A percentile compares a stretch with the other conserved stretches of the same genome.
phyloP scores from a whole-genome alignment of 2,888 invertebrate species.

The Margaritifera margaritifera region DNA sequence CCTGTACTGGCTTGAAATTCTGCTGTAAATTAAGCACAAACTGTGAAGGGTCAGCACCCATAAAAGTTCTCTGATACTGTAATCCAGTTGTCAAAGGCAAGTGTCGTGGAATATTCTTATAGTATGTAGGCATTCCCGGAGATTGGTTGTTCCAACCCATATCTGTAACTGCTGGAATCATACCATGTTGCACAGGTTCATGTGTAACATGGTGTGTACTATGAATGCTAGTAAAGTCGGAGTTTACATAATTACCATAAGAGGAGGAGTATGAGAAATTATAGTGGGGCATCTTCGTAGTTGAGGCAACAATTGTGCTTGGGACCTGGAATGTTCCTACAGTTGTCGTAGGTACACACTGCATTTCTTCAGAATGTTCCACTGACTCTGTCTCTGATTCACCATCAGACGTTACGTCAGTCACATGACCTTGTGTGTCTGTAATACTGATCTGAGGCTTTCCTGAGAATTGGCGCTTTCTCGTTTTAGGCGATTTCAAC shows the following conservation, averaged over 20 bases:
- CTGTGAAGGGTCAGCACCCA: neutral
- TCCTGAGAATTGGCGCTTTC: constrained; percentile 46
- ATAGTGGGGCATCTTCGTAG: constrained; percentile 17
- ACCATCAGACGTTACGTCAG: constrained; percentile 55
- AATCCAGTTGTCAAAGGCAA: neutral
- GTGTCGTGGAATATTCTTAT: constrained; percentile 10
- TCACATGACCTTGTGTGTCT: constrained; percentile 84
- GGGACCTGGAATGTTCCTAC: constrained; percentile 25
- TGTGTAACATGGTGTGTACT: constrained; percentile 23
- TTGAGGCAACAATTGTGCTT: constrained; percentile 13
- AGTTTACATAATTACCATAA: constrained; percentile 43
- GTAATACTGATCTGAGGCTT: constrained; percentile 93
- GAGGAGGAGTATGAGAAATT: constrained; percentile 25
- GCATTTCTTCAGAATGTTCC: constrained; percentile 18
- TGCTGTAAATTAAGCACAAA: constrained; percentile 15
- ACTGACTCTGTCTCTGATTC: constrained; percentile 44
- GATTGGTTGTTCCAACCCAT: constrained; percentile 35
- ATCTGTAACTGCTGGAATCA: constrained; percentile 29
- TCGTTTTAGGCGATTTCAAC: constrained; percentile 11
- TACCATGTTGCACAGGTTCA: constrained; percentile 13
- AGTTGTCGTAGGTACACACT: constrained; percentile 9
- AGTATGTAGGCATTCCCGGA: constrained; percentile 29
- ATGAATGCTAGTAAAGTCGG: constrained; percentile 56
- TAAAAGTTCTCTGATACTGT: too few relatives aligned
- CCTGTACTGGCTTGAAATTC: constrained; percentile 20